Conservation (phyloP, 2,797 vertebrate species). For the Clarias pachynema region DNA sequence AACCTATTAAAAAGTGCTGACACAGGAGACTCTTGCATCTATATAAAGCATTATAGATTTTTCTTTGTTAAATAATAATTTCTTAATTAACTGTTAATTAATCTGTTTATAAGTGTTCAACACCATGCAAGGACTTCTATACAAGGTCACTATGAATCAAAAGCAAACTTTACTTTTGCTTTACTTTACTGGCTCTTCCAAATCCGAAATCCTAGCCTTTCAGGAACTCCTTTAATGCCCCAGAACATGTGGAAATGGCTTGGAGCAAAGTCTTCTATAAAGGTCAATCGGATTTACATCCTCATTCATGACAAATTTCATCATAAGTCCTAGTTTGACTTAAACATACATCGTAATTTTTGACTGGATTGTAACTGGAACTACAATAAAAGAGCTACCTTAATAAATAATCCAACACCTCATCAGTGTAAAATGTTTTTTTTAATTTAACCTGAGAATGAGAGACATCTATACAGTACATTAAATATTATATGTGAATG, state of each 20-base stretch:
- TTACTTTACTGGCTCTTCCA: too few relatives aligned
- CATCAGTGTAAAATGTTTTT: not conserved
- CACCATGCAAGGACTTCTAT: too few relatives aligned
- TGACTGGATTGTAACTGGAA: not conserved
- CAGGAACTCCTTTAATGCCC: too few relatives aligned
- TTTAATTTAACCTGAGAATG: not conserved
- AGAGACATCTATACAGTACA: not conserved
- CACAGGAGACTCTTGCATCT: not conserved
- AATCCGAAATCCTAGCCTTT: too few relatives aligned
- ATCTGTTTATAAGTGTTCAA: not conserved
- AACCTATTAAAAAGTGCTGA: not conserved
- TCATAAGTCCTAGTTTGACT: too few relatives aligned
- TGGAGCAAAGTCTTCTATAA: too few relatives aligned
- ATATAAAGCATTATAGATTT: not conserved
- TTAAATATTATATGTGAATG: conserved; percentile 19
- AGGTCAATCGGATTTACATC: too few relatives aligned
- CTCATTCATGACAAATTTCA: too few relatives aligned
- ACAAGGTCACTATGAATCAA: not conserved
- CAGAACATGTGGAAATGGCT: too few relatives aligned
- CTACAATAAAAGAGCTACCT: not conserved
- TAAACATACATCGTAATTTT: too few relatives aligned
- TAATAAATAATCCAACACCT: not conserved
- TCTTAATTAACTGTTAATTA: not conserved
- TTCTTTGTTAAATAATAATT: not conserved
- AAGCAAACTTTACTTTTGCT: not conserved